Evolutionary conservation across 2,113 vertebrate species (phyloP), one percentile per base, ranked within the genome.

Genomic region (Chaetorhynchus papuensis): DNA sequence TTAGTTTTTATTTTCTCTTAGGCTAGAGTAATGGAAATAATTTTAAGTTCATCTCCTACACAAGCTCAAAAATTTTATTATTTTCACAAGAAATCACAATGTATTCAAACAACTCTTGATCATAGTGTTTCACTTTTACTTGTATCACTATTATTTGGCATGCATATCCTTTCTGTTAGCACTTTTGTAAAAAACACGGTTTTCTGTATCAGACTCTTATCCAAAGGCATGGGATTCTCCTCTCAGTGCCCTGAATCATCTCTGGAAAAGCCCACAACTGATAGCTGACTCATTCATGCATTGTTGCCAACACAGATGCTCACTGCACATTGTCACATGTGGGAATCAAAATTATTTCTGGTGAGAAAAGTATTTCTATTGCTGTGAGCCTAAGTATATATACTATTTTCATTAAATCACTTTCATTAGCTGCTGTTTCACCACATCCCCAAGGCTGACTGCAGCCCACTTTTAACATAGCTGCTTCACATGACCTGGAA

Each of bases 401-500:
- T 2, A 13, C 3, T 45, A 7, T 78, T 84, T 82, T 60, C 31
- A 63, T 59, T 45, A 33, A 78, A 53, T 44, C 24, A 13, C 13
- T 71, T 74, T 42, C 56, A 33, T 53, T 56, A 93, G 18, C 17
- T 59, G 5, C n/a, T 15, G 7, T 64, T 81, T 71, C 80, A 80
- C 6, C 44, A 60, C 41, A 41, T 59, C 27, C 83, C 71, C 64
- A 28, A 8, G 22, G 42, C 15, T 87, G 83, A 52, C 50, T 64
- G 68, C 47, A 56, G 23, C 70, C 83, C 59, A 66, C 56, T 90
- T 93, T 82, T 28, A 74, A 72, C 54, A 72, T n/a, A 28, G 15
- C 26, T 76, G 59, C 82, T 93, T 92, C 60, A 28, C 49, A 7
- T 87, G 90, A 79, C 78, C 47, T 83, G 63, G n/a, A 97, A 94